Evolutionary conservation across 2,888 invertebrate species (phyloP), one percentile per base, ranked within the genome.

Genomic region (Tuta absoluta): DNA sequence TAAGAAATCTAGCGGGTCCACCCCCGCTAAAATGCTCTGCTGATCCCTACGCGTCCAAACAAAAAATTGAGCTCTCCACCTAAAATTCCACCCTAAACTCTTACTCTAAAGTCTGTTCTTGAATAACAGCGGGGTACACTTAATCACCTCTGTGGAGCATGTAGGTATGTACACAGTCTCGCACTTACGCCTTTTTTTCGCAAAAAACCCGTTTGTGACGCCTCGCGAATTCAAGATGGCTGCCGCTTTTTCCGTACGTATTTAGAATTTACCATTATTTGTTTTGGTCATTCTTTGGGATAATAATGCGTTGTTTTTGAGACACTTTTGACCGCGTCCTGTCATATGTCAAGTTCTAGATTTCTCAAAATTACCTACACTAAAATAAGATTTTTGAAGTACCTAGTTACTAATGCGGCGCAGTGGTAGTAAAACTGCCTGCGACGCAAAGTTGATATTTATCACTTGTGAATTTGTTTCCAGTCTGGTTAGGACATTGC

Each of bases 201-300:
- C 73, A 78, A 80, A 81, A 82, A 80, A 79, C 77, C 79, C 82
- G 82, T 79, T 80, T 83, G 86, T 87, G 88, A 89, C 87, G 88
- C 89, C 85, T 87, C 84, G 82, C 84, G 82, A 77, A 85, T 79
- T 71, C 89, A 90, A 91, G 89, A 91, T 91, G 90, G 90, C 90
- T 79, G 74, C 78, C 71, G 71, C 73, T 24, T 61, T 61, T 61
- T 33, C 61, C 48, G 61, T 49, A 61, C 49, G 49, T 33, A 49
- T 61, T 61, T 61, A 61, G 61, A 49, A 4, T 23, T 45, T 45
- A 38, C 60, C n/a, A 45, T 24, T 61, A 48, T 61, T 61, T 60
- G 41, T 45, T 61, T 45, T 59, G 12, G 23, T 21, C 8, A 12
- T 14, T 21, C 10, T 45, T 61, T 61, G 11, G 23, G 19, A 48